Evolutionary conservation across 2,797 vertebrate species (phyloP).

Genomic region (Epinephelus awoara): DNA sequence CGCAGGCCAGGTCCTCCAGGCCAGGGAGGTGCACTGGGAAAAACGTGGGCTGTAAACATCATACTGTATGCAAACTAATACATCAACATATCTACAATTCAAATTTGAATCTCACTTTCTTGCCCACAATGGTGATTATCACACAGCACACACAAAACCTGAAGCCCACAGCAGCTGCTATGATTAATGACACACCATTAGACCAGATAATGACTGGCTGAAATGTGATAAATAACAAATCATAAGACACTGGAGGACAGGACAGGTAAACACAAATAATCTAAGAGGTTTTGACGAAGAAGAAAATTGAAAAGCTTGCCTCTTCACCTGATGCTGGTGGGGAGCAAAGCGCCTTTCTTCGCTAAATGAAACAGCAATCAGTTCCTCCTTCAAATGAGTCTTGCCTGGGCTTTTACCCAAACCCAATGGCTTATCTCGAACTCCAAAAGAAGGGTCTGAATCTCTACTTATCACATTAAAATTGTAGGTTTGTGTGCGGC

Average conservation of each 20-base stretch:
- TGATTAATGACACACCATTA: slow-evolving; percentile 62
- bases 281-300: slow-evolving; percentile 25
- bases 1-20: slow-evolving; percentile 28
- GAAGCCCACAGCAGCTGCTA: slow-evolving; percentile 14
- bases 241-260: slow-evolving; percentile 9
- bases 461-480: slow-evolving; percentile 70
- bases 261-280: slow-evolving; percentile 34
- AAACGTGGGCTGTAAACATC: slow-evolving; percentile 27
- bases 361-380: slow-evolving; percentile 57
- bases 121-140: slow-evolving; percentile 41
- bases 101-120: slow-evolving; percentile 30
- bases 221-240: slow-evolving; percentile 52
- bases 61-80: slow-evolving; percentile 31
- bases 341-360: slow-evolving; percentile 49
- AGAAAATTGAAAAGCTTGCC: neutral
- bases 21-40: slow-evolving; percentile 5
- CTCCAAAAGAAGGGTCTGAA: slow-evolving; percentile 52
- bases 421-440: slow-evolving; percentile 33
- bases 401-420: slow-evolving; percentile 60
- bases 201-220: slow-evolving; percentile 45
- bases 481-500: slow-evolving; percentile 61
- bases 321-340: slow-evolving; percentile 33
- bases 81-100: slow-evolving; percentile 18
- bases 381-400: slow-evolving; percentile 50
- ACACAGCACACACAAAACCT: slow-evolving; percentile 38